Conservation (phyloP, 2,888 invertebrate species). For the Choristoneura rosaceana region DNA sequence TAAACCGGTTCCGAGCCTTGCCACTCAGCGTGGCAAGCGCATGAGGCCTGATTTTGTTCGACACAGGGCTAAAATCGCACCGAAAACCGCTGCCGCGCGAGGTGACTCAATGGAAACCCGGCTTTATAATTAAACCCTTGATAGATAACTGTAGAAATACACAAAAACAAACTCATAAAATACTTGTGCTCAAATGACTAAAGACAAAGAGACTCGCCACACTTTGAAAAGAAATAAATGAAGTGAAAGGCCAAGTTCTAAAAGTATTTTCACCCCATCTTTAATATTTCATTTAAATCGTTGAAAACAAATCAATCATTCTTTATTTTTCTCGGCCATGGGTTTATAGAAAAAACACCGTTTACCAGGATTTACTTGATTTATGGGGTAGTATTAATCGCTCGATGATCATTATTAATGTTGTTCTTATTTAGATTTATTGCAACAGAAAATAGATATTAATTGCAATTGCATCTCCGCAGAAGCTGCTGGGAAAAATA, state of each 20-base stretch:
- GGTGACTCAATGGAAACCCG: too few species aligned
- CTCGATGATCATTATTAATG: constrained; percentile 56
- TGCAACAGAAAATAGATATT: constrained; percentile 26
- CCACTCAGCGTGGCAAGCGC: too few species aligned
- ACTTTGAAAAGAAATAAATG: constrained; percentile 13
- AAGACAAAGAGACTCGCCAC: not conserved
- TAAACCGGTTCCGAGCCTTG: too few species aligned
- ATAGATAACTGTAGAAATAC: too few species aligned
- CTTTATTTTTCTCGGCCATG: constrained; percentile 24
- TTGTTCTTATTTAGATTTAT: constrained; percentile 42
- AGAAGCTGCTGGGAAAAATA: not conserved
- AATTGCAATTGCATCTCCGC: constrained; percentile 19
- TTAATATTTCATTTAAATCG: constrained; percentile 37
- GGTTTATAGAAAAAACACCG: constrained; percentile 39
- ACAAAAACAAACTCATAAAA: too few species aligned
- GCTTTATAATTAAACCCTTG: too few species aligned
- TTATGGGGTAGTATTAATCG: constrained; percentile 51
- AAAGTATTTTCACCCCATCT: constrained; percentile 14
- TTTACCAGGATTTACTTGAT: constrained; percentile 37
- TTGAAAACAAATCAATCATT: constrained; percentile 41
- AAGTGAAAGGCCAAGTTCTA: constrained; percentile 26
- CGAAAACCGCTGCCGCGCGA: too few species aligned
- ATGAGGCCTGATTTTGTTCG: too few species aligned
- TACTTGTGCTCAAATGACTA: not conserved
- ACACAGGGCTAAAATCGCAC: too few species aligned